Evolutionary conservation across 2,888 invertebrate genomes (phyloP), one percentile per base, ranked within the genome.

Genomic region (Ellobium chinense): DNA sequence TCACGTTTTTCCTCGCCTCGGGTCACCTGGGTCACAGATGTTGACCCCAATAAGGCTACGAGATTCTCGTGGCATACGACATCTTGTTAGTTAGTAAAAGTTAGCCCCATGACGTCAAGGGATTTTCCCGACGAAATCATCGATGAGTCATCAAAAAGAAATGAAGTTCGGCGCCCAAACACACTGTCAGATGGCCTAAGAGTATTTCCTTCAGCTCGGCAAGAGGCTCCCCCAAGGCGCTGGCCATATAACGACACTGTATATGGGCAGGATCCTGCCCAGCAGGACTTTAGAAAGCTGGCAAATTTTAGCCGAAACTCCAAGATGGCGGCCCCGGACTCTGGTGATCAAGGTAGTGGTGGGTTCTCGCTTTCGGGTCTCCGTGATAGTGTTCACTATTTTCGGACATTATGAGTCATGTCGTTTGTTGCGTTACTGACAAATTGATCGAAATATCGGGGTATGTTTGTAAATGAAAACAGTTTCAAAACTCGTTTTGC

Each of bases 101-200:
- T 54, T 77, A 56, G 60, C 66, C 58, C 60, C 63, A 85, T 90
- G 89, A 90, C 89, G 89, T 89, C 90, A 90, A 86, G 90, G 91
- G 91, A 89, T 90, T 90, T 91, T 91, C 91, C 91, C 90, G 85
- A 87, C 87, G 87, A 88, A 86, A 86, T 88, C 88, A 87, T 88
- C 86, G 90, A 91, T 91, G 91, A 91, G 89, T 91, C 90, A 91
- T 90, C 87, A 81, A 82, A 81, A 87, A 89, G 89, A 89, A 91
- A 89, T 88, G 89, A 88, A 88, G 87, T 87, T 87, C 87, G 83
- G 85, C 84, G 85, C 83, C 86, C 86, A 88, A 85, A 89, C 87
- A 87, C 66, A 24, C 56, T 80, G 18, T 66, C 54, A 27, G 80
- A 72, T 72, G 80, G 80, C 31, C 65, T 80, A 80, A 80, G 68